Evolutionary conservation across 1,140 invertebrate species (phyloP).

Genomic region (Lasaia peninsularis): DNA sequence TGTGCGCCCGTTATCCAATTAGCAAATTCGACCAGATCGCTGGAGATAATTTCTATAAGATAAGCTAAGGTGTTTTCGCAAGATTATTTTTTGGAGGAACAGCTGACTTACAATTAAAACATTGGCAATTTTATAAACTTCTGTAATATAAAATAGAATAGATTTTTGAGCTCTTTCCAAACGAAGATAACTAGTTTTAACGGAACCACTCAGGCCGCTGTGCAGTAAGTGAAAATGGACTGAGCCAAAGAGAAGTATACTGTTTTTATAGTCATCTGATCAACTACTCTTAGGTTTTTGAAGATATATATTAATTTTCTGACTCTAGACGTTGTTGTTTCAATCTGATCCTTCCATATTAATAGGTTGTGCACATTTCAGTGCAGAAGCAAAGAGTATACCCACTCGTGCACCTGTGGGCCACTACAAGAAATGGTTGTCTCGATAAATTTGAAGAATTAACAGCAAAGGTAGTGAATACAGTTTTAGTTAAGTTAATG

Average conservation of each 20-base stretch:
- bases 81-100: no score
- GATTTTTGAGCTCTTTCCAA: not conserved
- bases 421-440: not conserved
- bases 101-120: no score
- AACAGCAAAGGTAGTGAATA: not conserved
- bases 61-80: no score
- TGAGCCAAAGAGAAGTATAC: constrained; percentile 19
- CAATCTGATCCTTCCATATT: constrained; percentile 18
- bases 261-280: not conserved
- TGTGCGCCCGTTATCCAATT: no score
- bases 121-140: constrained; percentile 12
- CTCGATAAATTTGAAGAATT: no score
- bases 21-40: no score
- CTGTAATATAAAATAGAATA: not conserved
- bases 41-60: no score
- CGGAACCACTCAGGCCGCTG: constrained; percentile 18
- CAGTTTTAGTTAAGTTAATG: constrained; percentile 24
- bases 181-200: not conserved
- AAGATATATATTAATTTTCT: no score
- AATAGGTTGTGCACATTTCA: constrained; percentile 12
- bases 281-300: constrained; percentile 14
- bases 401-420: not conserved
- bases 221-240: constrained; percentile 19
- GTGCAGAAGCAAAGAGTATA: constrained; percentile 6
- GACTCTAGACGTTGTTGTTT: no score